phyloP scores from a whole-genome alignment of 1,140 invertebrate genomes.

The Cheumatopsyche charites region DNA sequence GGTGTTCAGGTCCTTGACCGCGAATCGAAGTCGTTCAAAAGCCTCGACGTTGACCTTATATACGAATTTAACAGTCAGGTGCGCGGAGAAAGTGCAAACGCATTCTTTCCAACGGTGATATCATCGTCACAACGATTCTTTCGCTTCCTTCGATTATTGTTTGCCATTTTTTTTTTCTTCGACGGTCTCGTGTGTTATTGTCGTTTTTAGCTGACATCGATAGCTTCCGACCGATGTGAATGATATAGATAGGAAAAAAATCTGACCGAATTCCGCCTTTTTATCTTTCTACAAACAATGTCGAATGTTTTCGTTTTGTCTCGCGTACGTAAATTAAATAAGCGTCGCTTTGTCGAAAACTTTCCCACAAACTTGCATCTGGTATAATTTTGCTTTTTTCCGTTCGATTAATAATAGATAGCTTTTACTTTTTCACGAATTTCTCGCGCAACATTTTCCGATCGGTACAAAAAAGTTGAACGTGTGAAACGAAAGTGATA shows the following conservation, averaged over 20 bases:
- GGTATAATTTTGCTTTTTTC: background rate
- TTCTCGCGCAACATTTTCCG: background rate
- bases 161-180: background rate
- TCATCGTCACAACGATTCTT: background rate
- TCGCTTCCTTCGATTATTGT: background rate
- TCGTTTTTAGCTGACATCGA: background rate
- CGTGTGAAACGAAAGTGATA: slow-evolving; percentile 7
- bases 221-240: too few species aligned
- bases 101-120: slow-evolving; percentile 6
- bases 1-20: slow-evolving; percentile 9
- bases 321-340: too few species aligned
- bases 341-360: too few species aligned
- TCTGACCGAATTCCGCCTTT: too few species aligned
- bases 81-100: slow-evolving; percentile 19
- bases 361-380: background rate
- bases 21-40: background rate
- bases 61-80: slow-evolving; percentile 3
- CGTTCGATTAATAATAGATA: background rate
- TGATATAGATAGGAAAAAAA: too few species aligned
- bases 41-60: slow-evolving; percentile 15
- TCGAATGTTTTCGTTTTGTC: too few species aligned
- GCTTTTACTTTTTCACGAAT: background rate
- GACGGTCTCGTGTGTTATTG: background rate
- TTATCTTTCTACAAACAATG: too few species aligned
- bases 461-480: background rate